Evolutionary conservation across 2,113 vertebrate genomes (phyloP).

Genomic region (Todiramphus chloris): DNA sequence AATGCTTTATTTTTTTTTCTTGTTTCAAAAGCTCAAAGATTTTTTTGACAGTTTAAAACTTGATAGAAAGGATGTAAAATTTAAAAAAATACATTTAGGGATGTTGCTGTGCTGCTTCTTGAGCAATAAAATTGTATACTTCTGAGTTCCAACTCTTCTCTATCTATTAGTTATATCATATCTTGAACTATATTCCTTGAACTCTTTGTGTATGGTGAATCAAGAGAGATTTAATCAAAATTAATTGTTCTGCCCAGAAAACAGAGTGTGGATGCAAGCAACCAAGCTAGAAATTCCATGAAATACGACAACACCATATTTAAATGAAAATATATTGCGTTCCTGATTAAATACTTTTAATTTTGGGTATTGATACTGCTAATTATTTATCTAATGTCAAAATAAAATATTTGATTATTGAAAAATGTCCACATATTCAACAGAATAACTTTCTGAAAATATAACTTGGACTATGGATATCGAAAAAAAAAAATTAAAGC

Average conservation of each 20-base stretch:
- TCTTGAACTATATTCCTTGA: background rate
- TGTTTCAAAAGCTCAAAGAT: background rate
- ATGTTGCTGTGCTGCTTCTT: background rate
- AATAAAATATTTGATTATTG: background rate
- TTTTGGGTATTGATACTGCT: background rate
- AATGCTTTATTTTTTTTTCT: background rate
- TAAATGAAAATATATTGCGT: background rate
- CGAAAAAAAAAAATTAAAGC: background rate
- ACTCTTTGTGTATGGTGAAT: background rate
- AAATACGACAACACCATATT: background rate
- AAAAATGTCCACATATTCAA: background rate
- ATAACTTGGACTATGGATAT: background rate
- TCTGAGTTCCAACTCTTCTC: background rate
- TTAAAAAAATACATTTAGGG: background rate
- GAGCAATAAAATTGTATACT: background rate
- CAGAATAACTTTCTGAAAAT: background rate
- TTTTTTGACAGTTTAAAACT: background rate
- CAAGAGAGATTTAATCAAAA: background rate
- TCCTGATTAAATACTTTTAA: background rate
- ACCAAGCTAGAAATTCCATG: background rate
- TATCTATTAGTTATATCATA: background rate
- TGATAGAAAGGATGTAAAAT: background rate
- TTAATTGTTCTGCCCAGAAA: background rate
- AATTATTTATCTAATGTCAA: background rate
- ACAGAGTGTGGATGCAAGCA: background rate